A percentile compares a stretch with the other conserved stretches of the same genome.
phyloP scores from a whole-genome alignment of 2,113 vertebrate genomes.

The Lophius piscatorius region DNA sequence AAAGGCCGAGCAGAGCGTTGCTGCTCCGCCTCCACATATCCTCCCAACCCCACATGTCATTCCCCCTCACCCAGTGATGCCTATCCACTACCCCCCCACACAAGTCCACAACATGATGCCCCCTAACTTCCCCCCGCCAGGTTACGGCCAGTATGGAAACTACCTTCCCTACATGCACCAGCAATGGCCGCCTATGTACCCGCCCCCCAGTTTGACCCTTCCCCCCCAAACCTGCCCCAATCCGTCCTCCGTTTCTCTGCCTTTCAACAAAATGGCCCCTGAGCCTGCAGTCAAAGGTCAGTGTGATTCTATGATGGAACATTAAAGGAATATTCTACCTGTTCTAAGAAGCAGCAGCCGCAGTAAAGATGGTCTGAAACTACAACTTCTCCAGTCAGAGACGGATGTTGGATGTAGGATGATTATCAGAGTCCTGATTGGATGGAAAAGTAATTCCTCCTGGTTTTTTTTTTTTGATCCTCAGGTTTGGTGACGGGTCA shows the following conservation, averaged over 20 bases:
- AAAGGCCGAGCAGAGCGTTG: too few relatives aligned
- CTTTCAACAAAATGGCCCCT: conserved; percentile 72
- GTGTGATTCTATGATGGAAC: neutral
- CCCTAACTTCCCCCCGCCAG: conserved; percentile 81
- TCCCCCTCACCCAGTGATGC: conserved; percentile 66
- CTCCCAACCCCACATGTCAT: too few relatives aligned
- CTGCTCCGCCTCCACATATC: too few relatives aligned
- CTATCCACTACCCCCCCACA: conserved; percentile 83
- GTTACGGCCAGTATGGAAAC: conserved; percentile 87
- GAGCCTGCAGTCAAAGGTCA: conserved; percentile 51
- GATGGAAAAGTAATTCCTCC: neutral
- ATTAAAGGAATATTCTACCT: too few relatives aligned
- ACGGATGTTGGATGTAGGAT: too few relatives aligned
- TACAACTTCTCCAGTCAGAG: too few relatives aligned
- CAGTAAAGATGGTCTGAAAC: too few relatives aligned
- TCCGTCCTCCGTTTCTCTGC: conserved; percentile 10
- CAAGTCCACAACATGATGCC: conserved; percentile 78
- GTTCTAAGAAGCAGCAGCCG: neutral
- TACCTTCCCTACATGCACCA: conserved; percentile 89
- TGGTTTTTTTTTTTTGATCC: neutral
- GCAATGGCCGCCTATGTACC: conserved; percentile 92
- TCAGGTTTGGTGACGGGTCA: too few relatives aligned
- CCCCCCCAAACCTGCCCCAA: conserved; percentile 66
- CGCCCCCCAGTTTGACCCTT: conserved; percentile 74
- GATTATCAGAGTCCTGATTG: too few relatives aligned